These are phyloP conservation scores for Heterohyrax brucei DNA, from an alignment of 2,797 vertebrate genomes.

Conservation along the genomic window DNA sequence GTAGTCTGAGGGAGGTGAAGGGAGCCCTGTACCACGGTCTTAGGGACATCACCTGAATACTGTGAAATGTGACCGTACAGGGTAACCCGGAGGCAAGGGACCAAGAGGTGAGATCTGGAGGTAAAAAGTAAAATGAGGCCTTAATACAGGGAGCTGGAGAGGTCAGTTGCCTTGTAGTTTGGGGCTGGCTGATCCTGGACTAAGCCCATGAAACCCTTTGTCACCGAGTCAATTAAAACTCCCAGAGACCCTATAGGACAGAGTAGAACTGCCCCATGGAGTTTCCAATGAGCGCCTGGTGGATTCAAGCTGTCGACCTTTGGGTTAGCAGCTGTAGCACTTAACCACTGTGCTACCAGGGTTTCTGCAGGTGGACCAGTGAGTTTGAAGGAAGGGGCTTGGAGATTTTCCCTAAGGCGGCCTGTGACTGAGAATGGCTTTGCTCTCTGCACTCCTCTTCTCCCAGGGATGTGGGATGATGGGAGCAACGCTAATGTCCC, in stretches of 20 bases:
- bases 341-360: too few relatives aligned
- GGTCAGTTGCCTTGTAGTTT: neutral
- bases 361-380: neutral
- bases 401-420: neutral
- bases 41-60: neutral
- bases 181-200: neutral
- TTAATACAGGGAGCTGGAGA: rapidly evolving
- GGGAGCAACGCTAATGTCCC: neutral
- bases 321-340: too few relatives aligned
- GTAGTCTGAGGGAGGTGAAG: neutral
- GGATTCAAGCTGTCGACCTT: too few relatives aligned
- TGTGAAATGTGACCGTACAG: too few relatives aligned
- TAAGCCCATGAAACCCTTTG: too few relatives aligned
- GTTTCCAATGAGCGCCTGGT: too few relatives aligned
- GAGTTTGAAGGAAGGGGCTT: neutral
- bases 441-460: neutral
- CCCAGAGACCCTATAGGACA: too few relatives aligned
- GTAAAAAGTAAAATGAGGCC: neutral
- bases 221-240: too few relatives aligned
- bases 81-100: neutral
- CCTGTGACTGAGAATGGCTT: neutral
- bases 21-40: neutral
- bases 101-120: neutral
- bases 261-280: too few relatives aligned
- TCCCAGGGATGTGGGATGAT: neutral